Evolutionary conservation across 2,888 invertebrate genomes (phyloP).

Genomic region (Lasioglossum marginatum): DNA sequence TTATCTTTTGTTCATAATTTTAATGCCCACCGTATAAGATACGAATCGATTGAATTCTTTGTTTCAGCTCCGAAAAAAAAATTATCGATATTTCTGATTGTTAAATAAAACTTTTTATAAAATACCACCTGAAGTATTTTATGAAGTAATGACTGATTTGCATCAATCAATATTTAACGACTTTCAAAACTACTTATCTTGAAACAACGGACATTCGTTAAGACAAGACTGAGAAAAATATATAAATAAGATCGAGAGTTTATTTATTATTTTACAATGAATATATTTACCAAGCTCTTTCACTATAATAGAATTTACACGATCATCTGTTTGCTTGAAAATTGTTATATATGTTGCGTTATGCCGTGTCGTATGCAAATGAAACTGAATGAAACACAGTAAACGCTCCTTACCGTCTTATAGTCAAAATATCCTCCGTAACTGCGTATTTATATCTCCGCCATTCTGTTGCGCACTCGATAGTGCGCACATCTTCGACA

Average conservation of each 20-base stretch:
- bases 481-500: not conserved
- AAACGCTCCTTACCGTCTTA: not conserved
- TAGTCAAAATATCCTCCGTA: not conserved
- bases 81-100: not conserved
- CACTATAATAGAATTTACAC: not conserved
- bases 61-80: not conserved
- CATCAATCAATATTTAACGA: not conserved
- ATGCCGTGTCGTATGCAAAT: not conserved
- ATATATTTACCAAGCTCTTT: not conserved
- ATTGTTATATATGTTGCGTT: not conserved
- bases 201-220: not conserved
- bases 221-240: not conserved
- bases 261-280: not conserved
- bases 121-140: not conserved
- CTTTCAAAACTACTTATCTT: not conserved
- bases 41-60: not conserved
- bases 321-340: not conserved
- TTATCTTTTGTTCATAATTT: not conserved
- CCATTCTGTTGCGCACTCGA: not conserved
- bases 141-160: slow-evolving; percentile 7
- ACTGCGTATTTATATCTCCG: not conserved
- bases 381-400: slow-evolving; percentile 18
- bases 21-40: not conserved
- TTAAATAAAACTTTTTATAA: not conserved
- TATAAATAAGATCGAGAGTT: not conserved